Percentiles rank a stretch among this genome's conserved stretches.
Evolutionary conservation across 2,797 vertebrate genomes (phyloP).

Genomic region (Pseudochirops corinnae): DNA sequence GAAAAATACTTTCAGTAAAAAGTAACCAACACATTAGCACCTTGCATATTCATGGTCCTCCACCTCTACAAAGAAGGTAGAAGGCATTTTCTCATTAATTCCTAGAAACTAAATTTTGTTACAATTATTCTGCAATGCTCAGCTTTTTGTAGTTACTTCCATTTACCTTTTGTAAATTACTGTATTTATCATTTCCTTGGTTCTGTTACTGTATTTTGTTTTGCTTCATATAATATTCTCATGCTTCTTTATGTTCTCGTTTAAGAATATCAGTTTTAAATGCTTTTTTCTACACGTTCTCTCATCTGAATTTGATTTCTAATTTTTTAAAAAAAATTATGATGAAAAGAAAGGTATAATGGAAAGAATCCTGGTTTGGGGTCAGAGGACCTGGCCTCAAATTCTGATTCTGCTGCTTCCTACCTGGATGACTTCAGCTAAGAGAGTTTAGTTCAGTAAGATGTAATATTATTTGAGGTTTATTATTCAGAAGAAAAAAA

Average conservation of each 20-base stretch:
- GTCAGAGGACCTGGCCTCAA: neutral
- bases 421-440: neutral
- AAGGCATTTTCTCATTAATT: neutral
- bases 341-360: neutral
- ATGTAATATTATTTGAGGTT: neutral
- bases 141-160: neutral
- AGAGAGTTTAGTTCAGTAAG: neutral
- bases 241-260: neutral
- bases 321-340: neutral
- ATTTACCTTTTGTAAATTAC: neutral
- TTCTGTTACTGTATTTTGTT: neutral
- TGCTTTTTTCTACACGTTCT: neutral
- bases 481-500: neutral
- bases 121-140: no score
- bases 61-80: neutral
- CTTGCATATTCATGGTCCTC: neutral
- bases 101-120: neutral
- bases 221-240: neutral
- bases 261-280: neutral
- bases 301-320: neutral
- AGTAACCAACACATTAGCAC: neutral
- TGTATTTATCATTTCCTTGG: neutral
- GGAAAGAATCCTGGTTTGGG: neutral
- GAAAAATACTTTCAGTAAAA: neutral
- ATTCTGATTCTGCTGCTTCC: neutral